Base-by-base conservation (phyloP, 2,888 invertebrate species). In the Pecten maximus region DNA sequence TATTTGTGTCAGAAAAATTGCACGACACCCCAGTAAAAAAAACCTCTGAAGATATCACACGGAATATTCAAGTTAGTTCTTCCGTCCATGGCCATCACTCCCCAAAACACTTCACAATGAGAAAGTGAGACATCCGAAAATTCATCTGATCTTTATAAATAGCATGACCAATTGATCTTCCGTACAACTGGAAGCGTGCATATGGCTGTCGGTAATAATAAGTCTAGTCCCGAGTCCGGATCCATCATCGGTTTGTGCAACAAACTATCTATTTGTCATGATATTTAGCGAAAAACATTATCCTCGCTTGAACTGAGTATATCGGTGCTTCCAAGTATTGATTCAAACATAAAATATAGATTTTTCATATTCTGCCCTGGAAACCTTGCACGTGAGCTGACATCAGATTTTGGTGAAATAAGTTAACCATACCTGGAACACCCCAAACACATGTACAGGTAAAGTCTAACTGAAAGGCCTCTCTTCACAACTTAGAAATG, bases 401-500 rank as follows among this genome's bases (percentile, higher is more conserved):
- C 35, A 35, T 8, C 4, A 74, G 74, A 74, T 28, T 74, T 74
- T 74, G 8, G 15, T 1, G 28, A 12, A 35, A 35, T 28, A 35
- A 74, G 74, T 23, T 74, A 74, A 74, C 74, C 28, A 74, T 74
- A 23, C 74, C 6, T 74, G 60, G 3, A 19, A 3, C 15, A 54
- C 50, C 50, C 15, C 60, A 74, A 19, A 28, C 60, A 74, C 74
- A 28, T 35, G 23, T 35, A 35, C 74, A 35, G 74, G 74, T 74
- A 74, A 74, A 0, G 28, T 74, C 74, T 6, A 60, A 19, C 60
- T 60, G 35, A 74, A 74, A 35, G 19, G 2, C 8, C 54, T 54
- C 54, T 74, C 74, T 74, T 74, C 74, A 74, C 74, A 74, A 74
- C 74, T 74, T 35, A 74, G 74, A 74, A 35, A 74, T 74, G 74